Evolutionary conservation across 2,888 invertebrate species (phyloP).

Genomic region (Zele albiditarsus): DNA sequence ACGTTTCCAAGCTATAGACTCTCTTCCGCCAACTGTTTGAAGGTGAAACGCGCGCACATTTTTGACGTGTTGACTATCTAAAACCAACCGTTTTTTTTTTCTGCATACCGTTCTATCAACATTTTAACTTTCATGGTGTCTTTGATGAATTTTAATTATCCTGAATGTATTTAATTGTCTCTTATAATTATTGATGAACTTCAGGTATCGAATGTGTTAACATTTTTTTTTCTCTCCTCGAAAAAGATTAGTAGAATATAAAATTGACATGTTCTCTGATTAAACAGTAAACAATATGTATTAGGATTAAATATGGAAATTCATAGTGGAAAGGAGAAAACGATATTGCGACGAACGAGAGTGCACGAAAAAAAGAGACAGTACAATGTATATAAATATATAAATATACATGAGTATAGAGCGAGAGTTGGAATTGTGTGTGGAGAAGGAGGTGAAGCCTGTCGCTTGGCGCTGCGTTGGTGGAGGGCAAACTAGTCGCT

Average conservation of each 20-base stretch:
- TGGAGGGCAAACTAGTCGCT: conserved; percentile 50
- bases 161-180: background rate
- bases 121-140: background rate
- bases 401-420: background rate
- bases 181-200: background rate
- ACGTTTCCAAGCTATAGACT: conserved; percentile 9
- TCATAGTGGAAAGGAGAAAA: conserved; percentile 49
- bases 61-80: conserved; percentile 7
- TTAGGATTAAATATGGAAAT: conserved; percentile 47
- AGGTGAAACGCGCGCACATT: conserved; percentile 25
- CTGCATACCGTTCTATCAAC: background rate
- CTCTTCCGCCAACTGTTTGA: conserved; percentile 37
- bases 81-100: background rate
- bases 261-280: background rate
- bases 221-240: background rate
- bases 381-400: background rate
- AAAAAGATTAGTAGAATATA: background rate
- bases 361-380: conserved; percentile 20
- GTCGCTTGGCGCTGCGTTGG: conserved; percentile 40
- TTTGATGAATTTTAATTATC: background rate
- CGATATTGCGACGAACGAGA: conserved; percentile 6
- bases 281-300: background rate
- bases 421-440: conserved; percentile 31
- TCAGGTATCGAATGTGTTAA: background rate
- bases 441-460: conserved; percentile 46